phyloP scores from a whole-genome alignment of 2,113 vertebrate species.

The Hyperoodon ampullatus region DNA sequence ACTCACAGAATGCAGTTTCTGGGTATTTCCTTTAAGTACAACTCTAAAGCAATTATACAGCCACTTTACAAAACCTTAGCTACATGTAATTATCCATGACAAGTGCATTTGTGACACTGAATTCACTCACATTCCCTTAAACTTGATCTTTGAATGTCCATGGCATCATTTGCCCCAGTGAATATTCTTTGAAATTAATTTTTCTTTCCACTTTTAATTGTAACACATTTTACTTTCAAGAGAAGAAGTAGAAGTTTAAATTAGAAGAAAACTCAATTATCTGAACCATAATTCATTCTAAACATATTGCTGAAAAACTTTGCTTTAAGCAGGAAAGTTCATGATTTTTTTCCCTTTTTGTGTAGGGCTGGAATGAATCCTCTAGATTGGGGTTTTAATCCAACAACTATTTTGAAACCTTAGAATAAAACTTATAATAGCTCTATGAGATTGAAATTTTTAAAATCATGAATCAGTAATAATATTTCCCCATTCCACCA shows the following conservation, averaged over 20 bases:
- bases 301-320: not conserved
- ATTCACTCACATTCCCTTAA: slow-evolving; percentile 53
- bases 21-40: slow-evolving; percentile 60
- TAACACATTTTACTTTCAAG: slow-evolving; percentile 34
- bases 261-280: slow-evolving; percentile 58
- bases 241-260: slow-evolving; percentile 52
- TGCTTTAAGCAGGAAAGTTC: not conserved
- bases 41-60: slow-evolving; percentile 47
- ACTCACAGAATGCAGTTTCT: slow-evolving; percentile 61
- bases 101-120: slow-evolving; percentile 25
- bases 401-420: slow-evolving; percentile 25
- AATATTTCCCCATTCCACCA: not conserved
- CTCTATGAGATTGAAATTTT: not conserved
- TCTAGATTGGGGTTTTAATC: slow-evolving; percentile 6
- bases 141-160: slow-evolving; percentile 49
- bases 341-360: not conserved
- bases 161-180: not conserved
- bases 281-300: slow-evolving; percentile 55
- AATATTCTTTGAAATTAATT: slow-evolving; percentile 55
- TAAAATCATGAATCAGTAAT: not conserved
- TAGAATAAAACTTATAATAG: not conserved
- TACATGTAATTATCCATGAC: slow-evolving; percentile 32
- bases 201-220: slow-evolving; percentile 63
- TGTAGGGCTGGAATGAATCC: not conserved
- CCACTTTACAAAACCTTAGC: slow-evolving; percentile 49